Percentiles rank a stretch among this genome's conserved stretches.
phyloP scores from a whole-genome alignment of 2,797 vertebrate species.

The Cichlasoma orientale region DNA sequence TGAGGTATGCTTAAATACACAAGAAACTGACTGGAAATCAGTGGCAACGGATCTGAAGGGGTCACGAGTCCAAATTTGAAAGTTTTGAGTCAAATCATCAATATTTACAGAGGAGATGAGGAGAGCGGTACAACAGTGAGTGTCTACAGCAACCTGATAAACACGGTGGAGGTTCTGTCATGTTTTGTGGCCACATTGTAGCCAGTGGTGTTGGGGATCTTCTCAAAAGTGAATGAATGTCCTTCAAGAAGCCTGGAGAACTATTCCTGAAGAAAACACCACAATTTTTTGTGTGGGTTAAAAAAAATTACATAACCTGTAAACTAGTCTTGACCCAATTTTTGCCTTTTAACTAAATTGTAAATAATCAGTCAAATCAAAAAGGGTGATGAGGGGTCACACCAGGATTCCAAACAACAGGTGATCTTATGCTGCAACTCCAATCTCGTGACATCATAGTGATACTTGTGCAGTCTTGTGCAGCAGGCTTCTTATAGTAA shows the following conservation, averaged over 20 bases:
- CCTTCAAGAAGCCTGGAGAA: no score
- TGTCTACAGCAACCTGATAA: no score
- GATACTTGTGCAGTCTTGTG: neutral
- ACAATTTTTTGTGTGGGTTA: neutral
- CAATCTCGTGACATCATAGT: neutral
- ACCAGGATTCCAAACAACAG: neutral
- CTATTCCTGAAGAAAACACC: no score
- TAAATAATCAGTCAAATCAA: neutral
- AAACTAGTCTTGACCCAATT: neutral
- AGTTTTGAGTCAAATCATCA: no score
- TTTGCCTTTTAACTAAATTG: neutral
- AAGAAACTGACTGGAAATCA: neutral
- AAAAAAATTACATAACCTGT: neutral
- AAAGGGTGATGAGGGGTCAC: neutral
- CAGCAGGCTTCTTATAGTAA: conserved; percentile 7
- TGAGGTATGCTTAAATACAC: no score
- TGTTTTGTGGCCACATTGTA: no score
- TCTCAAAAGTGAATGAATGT: no score
- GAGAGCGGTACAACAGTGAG: no score
- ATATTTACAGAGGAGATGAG: no score
- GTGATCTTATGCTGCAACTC: neutral
- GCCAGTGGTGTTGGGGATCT: no score
- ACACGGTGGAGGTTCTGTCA: no score
- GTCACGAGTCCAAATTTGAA: no score
- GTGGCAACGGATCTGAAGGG: neutral